Evolutionary conservation across 2,797 vertebrate genomes (phyloP).

Genomic region (Catharus ustulatus): DNA sequence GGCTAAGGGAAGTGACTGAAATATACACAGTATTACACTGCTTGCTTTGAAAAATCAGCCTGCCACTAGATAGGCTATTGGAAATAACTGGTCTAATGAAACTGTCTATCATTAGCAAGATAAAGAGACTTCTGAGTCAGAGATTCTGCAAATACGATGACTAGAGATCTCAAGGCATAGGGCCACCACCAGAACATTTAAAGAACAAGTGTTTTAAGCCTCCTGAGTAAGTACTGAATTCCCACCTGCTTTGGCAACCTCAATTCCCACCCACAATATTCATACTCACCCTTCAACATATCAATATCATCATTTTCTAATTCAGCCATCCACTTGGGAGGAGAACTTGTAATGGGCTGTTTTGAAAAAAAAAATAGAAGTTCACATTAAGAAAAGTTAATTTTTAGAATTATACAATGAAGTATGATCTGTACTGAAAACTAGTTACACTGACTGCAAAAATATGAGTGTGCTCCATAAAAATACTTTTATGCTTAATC

Average conservation of each 20-base stretch:
- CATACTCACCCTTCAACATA: conserved; percentile 92
- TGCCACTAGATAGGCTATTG: neutral
- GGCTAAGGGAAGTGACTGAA: neutral
- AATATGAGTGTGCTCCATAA: rapidly evolving
- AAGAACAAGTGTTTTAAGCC: neutral
- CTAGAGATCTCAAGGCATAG: neutral
- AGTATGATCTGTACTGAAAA: neutral
- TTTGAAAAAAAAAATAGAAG: neutral
- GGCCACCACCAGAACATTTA: neutral
- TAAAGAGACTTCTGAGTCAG: neutral
- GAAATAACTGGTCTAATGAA: neutral
- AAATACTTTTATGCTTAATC: neutral
- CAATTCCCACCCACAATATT: neutral
- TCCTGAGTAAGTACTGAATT: neutral
- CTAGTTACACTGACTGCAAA: neutral
- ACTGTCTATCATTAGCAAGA: neutral
- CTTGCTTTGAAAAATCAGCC: neutral
- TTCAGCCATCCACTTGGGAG: conserved; percentile 99
- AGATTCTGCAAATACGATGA: neutral
- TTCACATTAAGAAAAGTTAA: neutral
- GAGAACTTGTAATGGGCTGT: conserved; percentile 93
- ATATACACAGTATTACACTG: rapidly evolving
- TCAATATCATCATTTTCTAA: conserved; percentile 97
- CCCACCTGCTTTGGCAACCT: neutral
- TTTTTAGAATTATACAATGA: neutral